Evolutionary conservation across 2,113 vertebrate genomes (phyloP).

Genomic region (Donacobius atricapilla): DNA sequence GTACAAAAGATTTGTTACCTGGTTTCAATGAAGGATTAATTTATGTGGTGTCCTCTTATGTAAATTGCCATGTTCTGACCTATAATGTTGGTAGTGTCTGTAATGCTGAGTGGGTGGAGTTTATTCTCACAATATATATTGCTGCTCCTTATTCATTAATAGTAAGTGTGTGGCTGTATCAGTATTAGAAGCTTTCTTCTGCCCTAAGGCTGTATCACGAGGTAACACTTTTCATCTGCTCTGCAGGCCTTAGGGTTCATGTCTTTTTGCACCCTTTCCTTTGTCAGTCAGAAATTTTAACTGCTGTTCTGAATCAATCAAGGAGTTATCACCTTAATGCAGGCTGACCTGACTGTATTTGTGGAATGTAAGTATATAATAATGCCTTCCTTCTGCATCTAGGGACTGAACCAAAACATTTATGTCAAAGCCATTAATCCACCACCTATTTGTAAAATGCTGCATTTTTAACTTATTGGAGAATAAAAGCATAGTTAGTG

Average conservation of each 20-base stretch:
- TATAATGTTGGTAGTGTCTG: background rate
- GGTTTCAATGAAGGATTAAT: background rate
- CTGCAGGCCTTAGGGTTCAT: background rate
- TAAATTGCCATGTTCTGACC: background rate
- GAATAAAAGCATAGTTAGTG: background rate
- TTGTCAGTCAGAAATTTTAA: background rate
- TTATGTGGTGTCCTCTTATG: background rate
- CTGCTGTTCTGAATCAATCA: background rate
- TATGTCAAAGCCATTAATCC: background rate
- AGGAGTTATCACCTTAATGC: background rate
- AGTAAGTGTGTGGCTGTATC: rapidly evolving
- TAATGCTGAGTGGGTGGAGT: background rate
- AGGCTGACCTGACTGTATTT: background rate
- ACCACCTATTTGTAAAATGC: background rate
- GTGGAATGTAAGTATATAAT: background rate
- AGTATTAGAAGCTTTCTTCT: background rate
- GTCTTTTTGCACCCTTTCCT: background rate
- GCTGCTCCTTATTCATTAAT: background rate
- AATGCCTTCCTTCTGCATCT: background rate
- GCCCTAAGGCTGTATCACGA: background rate
- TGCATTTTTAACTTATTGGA: background rate
- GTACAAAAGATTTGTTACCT: background rate
- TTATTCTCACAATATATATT: background rate
- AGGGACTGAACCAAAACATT: background rate
- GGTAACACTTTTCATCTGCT: background rate